Base-by-base conservation (phyloP, 2,113 vertebrate species). In the Apus apus region DNA sequence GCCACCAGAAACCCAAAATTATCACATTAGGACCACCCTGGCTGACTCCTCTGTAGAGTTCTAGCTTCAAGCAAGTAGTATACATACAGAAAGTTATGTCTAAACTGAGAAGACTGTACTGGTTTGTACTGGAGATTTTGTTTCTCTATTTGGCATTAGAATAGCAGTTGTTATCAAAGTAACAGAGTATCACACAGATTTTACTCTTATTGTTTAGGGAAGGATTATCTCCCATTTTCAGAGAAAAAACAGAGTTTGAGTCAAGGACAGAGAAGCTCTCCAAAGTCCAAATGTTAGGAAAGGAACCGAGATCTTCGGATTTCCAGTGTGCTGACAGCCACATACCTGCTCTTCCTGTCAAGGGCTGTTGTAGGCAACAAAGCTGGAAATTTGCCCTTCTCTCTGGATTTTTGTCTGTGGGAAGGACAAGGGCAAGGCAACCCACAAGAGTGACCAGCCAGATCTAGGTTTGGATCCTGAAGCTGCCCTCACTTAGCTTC, bases 21-120 rank as follows among this genome's bases (percentile, higher is more conserved):
- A 85, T 91, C 89, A 79, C 85, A 89, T 91, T 91, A 96, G 77
- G 84, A 94, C 87, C 93, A 96, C 74, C 88, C 70, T 92, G 80
- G 21, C 40, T 91, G 66, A 45, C 20, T 87, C 61, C 13, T 95
- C 50, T 66, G 54, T 68, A 40, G 27, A 93, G 46, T 87, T 94
- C 70, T 50, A 79, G 32, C 53, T 91, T 89, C 30, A 75, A 94
- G 93, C 11, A 40, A 85, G 40, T 70, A 57, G 36, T 27, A 57
- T 15, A 66, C 40, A 58, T 66, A 66, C 25, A 54, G 57, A 85
- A 78, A 68, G 16, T 89, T 87, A 27, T 51, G 34, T 74, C 94
- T 88, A 51, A 94, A 83, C 40, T 40, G 40, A 76, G 38, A 89
- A 73, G 40, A 19, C 36, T 72, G 3, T 26, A n/a, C 46, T 34